Base-by-base conservation (phyloP, 2,113 vertebrate species). In the Cheirogaleus medius region DNA sequence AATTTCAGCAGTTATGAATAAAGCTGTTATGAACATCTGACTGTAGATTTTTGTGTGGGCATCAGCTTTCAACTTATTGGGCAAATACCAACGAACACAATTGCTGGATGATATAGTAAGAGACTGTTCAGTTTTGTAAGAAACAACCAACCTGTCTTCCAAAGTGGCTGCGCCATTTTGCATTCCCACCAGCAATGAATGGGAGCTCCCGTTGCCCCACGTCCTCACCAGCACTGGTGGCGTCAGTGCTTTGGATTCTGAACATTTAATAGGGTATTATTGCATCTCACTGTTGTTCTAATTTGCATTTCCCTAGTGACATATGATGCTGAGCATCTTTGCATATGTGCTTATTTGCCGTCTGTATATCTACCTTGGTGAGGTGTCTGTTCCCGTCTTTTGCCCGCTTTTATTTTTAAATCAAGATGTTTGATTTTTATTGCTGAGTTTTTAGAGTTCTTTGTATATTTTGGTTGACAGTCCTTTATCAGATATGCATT, bases 131-230 rank as follows among this genome's bases (percentile, higher is more conserved):
- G 0, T n/a, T 76, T 69, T 47, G 6, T 63, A 56, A 54, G 63
- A 93, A 78, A 29, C 3, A 39, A 2, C 44, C 44, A 32, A 14
- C 20, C 44, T 4, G 21, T 17, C 17, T 49, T 69, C 34, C 32
- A 15, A 4, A 6, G 37, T 7, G 13, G 34, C 37, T 0, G 12
- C 0, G 14, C 66, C 27, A 5, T 21, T 20, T 9, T 32, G 1
- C 12, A 6, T 29, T n/a, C 15, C 34, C 47, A n/a, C 27, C 6
- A 9, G 25, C 3, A 0, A 3, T 0, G 21, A 0, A 0, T 6
- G 8, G n/a, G 44, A n/a, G 1, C 6, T 29, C 34, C n/a, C 15
- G 0, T 0, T 0, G 5, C 34, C 54, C 20, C 13, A 0, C 3
- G 1, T 2, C n/a, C 68, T 58, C 17, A 0, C 6, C 21, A 17